Evolutionary conservation across 2,113 vertebrate species (phyloP).

Genomic region (mouse (Mus musculus)): GRCm39 chrX:52040001-52040500

Average conservation of each 20-base stretch:
- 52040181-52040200: too few relatives aligned
- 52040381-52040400: neutral
- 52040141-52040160: neutral
- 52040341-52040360: neutral
- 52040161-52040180: neutral
- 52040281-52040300: neutral
- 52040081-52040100: neutral
- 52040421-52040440: constrained; percentile 2
- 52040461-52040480: constrained; percentile 82
- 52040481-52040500: neutral
- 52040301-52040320: neutral
- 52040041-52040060: neutral
- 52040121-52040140: neutral
- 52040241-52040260: neutral
- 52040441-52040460: neutral
- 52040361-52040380: neutral
- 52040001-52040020: constrained; percentile 49
- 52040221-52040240: neutral
- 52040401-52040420: constrained; percentile 24
- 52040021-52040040: constrained; percentile 8
- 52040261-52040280: neutral
- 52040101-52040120: too few relatives aligned
- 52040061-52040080: neutral
- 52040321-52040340: neutral
- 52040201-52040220: neutral